phyloP scores from a whole-genome alignment of 2,888 invertebrate genomes.

The Rhagonycha lutea region DNA sequence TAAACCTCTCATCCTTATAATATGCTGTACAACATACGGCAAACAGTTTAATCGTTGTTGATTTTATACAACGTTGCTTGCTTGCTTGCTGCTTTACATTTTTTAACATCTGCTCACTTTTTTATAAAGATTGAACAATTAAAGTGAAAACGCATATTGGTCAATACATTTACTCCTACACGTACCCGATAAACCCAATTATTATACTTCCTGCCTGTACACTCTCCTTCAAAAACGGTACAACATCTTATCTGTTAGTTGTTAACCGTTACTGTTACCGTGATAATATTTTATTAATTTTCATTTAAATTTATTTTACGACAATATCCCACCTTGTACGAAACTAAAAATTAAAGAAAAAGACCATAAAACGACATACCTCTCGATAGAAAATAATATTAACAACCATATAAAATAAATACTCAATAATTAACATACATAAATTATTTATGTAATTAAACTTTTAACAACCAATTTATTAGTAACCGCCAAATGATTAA shows the following conservation, averaged over 20 bases:
- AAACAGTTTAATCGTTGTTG: slow-evolving; percentile 14
- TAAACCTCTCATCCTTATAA: slow-evolving; percentile 3
- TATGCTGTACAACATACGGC: slow-evolving; percentile 8
- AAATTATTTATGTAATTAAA: neutral
- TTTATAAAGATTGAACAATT: slow-evolving; percentile 33
- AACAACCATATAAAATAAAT: neutral
- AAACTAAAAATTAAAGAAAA: neutral
- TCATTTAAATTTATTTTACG: neutral
- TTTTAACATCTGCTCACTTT: slow-evolving; percentile 28
- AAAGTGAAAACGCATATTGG: slow-evolving; percentile 37
- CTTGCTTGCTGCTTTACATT: slow-evolving; percentile 20
- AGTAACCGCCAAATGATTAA: neutral
- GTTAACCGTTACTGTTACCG: neutral
- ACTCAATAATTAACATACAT: neutral
- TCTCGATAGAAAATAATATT: neutral
- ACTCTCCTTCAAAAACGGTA: slow-evolving; percentile 8
- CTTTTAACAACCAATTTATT: neutral
- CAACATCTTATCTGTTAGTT: neutral
- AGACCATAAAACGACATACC: neutral
- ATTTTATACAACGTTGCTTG: slow-evolving; percentile 12
- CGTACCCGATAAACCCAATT: slow-evolving; percentile 35
- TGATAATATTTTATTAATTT: neutral
- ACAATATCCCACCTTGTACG: neutral
- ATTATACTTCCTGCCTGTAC: slow-evolving; percentile 36
- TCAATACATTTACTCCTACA: slow-evolving; percentile 34